Base-by-base conservation (phyloP, 2,113 vertebrate genomes). In the Ctenomys sociabilis region DNA sequence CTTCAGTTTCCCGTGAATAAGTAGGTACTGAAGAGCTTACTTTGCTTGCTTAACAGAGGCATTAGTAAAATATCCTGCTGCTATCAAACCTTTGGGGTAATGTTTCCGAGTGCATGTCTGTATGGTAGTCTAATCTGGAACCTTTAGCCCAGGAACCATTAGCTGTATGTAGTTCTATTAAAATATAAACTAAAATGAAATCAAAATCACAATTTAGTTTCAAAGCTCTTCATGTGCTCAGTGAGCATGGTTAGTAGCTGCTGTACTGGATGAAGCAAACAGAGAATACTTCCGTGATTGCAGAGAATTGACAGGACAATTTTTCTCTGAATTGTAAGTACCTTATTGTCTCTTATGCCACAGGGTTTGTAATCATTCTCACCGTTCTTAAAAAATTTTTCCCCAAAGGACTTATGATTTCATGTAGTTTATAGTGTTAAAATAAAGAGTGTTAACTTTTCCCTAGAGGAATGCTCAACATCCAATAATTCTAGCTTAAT, bases 41-140 rank as follows among this genome's bases (percentile, higher is more conserved):
- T 92, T 97, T 52, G 32, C n/a, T n/a, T 93, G 2, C 59, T 87
- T 87, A 26, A 14, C 70, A 97, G 93, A 73, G 43, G 28, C 64
- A 68, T 95, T 93, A 30, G 35, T 87, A 87, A 52, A 49, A 35
- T 43, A 89, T 88, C 82, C 75, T 94, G n/a, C 57, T 98, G 57
- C 40, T 16, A 19, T 6, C 86, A 70, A 11, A 45, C 43, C 17
- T 77, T 75, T 90, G 92, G 68, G n/a, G 59, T 40, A 68, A 35
- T 10, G 35, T 90, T 85, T 88, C 54, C n/a, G 88, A 80, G 37
- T 19, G 24, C 45, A 5, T 94, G 19, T 1, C 14, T 14, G 7
- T 24, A 21, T 2, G 73, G 2, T 43, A 45, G 26, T 45, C 12
- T 81, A 45, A 52, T 49, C 14, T 43, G 24, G 13, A 81, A 32